Percentiles rank a stretch among this genome's conserved stretches.
Evolutionary conservation across 2,797 vertebrate species (phyloP).

Genomic region (Gallinago stenura): DNA sequence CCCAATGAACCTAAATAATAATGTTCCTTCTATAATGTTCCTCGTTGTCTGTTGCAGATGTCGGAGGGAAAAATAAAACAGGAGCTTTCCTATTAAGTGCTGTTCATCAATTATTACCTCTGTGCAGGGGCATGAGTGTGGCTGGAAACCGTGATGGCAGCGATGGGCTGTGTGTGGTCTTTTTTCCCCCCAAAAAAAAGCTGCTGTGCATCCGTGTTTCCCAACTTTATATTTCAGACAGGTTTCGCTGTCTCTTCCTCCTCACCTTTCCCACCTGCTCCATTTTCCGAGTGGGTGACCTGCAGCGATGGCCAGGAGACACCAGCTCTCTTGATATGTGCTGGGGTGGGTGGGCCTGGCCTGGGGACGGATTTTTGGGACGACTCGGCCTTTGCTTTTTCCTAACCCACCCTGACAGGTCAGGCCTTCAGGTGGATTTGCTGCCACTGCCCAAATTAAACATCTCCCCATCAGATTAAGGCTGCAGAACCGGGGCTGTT

Average conservation of each 20-base stretch:
- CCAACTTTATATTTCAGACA: neutral
- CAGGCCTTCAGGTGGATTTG: neutral
- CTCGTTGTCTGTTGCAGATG: neutral
- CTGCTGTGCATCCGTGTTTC: neutral
- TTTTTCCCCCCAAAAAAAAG: accelerated
- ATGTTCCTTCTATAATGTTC: neutral
- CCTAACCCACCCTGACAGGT: neutral
- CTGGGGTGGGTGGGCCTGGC: neutral
- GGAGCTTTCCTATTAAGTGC: neutral
- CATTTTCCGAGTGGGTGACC: accelerated
- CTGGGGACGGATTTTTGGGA: neutral
- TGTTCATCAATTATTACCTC: neutral
- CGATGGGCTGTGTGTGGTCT: neutral
- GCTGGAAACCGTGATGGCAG: neutral
- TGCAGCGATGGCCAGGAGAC: neutral
- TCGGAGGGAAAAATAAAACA: neutral
- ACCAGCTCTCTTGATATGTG: neutral
- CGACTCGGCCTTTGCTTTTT: neutral
- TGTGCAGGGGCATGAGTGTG: accelerated
- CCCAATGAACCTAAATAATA: neutral
- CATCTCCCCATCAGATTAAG: accelerated
- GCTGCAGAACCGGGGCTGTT: neutral
- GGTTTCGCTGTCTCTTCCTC: neutral
- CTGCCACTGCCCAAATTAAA: neutral
- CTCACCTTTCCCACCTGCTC: neutral